Base-by-base conservation (phyloP, 2,888 invertebrate species). In the Lycia hirtaria region DNA sequence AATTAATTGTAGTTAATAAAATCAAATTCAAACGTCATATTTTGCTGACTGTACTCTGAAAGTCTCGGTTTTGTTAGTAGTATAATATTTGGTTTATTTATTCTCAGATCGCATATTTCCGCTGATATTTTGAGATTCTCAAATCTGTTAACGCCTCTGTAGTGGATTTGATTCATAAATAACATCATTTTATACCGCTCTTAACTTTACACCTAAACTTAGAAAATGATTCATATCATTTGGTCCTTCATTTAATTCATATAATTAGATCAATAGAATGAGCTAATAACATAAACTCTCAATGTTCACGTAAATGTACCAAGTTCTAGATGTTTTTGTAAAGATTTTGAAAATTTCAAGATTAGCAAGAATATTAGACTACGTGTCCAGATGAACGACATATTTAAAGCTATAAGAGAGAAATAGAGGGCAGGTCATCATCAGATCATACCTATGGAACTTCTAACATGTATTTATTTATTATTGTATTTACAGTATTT, bases 161-260 rank as follows among this genome's bases (percentile, higher is more conserved):
- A 49, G 37, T 48, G 38, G 53, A 49, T 58, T 58, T 44, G 32
- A 43, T 53, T 49, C 58, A 58, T 53, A 58, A 53, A 58, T 49
- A 53, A 37, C 44, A 58, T 49, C 37, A 49, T 38, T 49, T 58
- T 58, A 58, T 58, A 49, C n/a, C 19, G 7, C 43, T 38, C 24
- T 14, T 30, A 10, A 35, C 43, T 48, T 14, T n/a, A 17, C 28
- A 40, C 15, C 15, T 40, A 30, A 45, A 49, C n/a, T 20, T 15
- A 32, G 7, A 19, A 10, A 10, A 26, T 56, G 56, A 56, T 28
- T 56, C 56, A 44, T 9, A 14, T 10, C 12, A 32, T 45, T 56
- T 35, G 7, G 14, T 28, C 28, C 7, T 35, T 15, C 41, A 26
- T 15, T 26, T 41, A 24, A 4, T 2, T 17, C 26, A 9, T 15